Percentiles rank a stretch among this genome's conserved stretches.
phyloP scores from a whole-genome alignment of 1,140 invertebrate genomes.

The Zophobas atratus region DNA sequence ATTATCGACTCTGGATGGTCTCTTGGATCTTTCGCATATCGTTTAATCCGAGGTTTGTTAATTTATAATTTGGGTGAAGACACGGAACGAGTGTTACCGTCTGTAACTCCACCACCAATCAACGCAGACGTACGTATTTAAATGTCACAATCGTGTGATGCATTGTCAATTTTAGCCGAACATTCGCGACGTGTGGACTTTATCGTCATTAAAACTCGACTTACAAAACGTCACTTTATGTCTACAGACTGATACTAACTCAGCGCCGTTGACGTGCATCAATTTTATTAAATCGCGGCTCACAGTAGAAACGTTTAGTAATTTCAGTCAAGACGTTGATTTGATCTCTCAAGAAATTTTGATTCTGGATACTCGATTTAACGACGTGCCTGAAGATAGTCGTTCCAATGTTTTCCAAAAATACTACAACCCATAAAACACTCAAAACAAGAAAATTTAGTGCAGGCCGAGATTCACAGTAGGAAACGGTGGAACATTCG shows the following conservation, averaged over 20 bases:
- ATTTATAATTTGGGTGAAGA: conserved; percentile 94
- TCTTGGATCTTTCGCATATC: conserved; percentile 91
- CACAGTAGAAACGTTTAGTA: conserved; percentile 87
- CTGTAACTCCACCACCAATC: conserved; percentile 55
- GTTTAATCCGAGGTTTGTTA: conserved; percentile 89
- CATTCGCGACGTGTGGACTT: conserved; percentile 76
- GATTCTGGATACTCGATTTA: conserved; percentile 85
- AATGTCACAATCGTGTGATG: neutral
- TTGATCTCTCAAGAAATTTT: conserved; percentile 94
- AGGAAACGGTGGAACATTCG: conserved; percentile 78
- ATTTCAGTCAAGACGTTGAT: conserved; percentile 93
- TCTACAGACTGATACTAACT: conserved; percentile 74
- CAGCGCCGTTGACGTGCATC: conserved; percentile 84
- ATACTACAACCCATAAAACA: conserved; percentile 86
- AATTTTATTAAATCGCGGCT: conserved; percentile 94
- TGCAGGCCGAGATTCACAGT: conserved; percentile 91
- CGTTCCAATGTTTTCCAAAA: conserved; percentile 90
- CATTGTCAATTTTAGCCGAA: conserved; percentile 56
- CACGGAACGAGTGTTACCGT: conserved; percentile 78
- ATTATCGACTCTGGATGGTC: conserved; percentile 87
- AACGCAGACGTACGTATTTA: conserved; percentile 55
- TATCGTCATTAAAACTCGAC: conserved; percentile 86
- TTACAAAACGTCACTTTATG: conserved; percentile 90
- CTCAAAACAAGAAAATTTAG: conserved; percentile 70
- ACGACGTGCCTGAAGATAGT: conserved; percentile 78